Evolutionary conservation across 2,113 vertebrate species (phyloP).

Genomic region (Miniopterus natalensis): DNA sequence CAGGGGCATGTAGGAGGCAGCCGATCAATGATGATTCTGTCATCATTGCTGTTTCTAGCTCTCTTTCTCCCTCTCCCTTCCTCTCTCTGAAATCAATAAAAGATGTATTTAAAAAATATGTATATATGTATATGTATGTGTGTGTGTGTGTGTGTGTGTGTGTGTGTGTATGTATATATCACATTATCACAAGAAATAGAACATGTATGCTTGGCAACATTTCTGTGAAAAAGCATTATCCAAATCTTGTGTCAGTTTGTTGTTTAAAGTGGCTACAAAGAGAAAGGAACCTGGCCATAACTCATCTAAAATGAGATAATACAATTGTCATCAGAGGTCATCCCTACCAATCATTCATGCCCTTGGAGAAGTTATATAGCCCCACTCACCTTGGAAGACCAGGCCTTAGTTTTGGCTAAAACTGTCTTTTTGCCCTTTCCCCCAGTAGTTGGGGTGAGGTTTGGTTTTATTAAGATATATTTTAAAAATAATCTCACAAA

Average conservation of each 20-base stretch:
- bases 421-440: neutral
- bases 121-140: too few relatives aligned
- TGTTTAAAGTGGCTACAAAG: slow-evolving; percentile 25
- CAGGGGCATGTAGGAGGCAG: too few relatives aligned
- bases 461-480: neutral
- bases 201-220: neutral
- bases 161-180: neutral
- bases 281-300: neutral
- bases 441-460: neutral
- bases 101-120: too few relatives aligned
- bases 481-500: neutral
- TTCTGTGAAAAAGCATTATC: slow-evolving; percentile 35
- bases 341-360: neutral
- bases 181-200: slow-evolving; percentile 40
- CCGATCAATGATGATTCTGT: too few relatives aligned
- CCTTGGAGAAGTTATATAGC: neutral
- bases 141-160: too few relatives aligned
- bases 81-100: too few relatives aligned
- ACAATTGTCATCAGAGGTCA: neutral
- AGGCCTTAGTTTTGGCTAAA: neutral
- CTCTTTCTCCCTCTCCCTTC: too few relatives aligned
- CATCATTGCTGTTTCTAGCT: too few relatives aligned
- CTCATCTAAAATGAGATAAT: slow-evolving; percentile 1
- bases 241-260: neutral
- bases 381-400: neutral